Evolutionary conservation across 2,113 vertebrate genomes (phyloP).

Genomic region (Triplophysa tibetana): DNA sequence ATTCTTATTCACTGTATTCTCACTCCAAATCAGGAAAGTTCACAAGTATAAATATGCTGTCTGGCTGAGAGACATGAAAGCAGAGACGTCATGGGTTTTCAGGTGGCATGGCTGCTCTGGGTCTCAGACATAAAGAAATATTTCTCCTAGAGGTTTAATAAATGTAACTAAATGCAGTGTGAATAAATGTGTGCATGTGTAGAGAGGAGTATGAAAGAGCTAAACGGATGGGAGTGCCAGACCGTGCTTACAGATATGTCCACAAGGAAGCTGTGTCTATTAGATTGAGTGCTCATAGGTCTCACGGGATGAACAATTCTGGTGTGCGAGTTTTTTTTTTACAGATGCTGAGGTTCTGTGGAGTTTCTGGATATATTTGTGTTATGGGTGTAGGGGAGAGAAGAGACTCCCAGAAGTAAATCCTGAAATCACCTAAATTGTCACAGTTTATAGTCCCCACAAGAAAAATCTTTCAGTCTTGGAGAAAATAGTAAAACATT

Average conservation of each 20-base stretch:
- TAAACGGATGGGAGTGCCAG: neutral
- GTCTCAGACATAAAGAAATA: neutral
- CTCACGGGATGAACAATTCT: neutral
- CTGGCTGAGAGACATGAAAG: neutral
- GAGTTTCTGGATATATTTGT: neutral
- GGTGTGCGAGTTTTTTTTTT: neutral
- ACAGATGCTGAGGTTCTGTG: neutral
- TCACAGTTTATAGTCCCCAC: too few relatives aligned
- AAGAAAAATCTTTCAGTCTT: too few relatives aligned
- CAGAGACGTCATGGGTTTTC: neutral
- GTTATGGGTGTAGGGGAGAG: neutral
- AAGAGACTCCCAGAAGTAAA: neutral
- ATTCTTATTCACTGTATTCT: neutral
- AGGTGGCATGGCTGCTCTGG: neutral
- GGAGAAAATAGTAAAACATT: too few relatives aligned
- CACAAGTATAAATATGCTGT: constrained; percentile 3
- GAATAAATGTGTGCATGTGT: constrained; percentile 4
- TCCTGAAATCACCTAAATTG: neutral
- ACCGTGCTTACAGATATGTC: constrained; percentile 2
- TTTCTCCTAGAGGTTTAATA: neutral
- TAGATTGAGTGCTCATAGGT: neutral
- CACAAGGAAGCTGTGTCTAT: neutral
- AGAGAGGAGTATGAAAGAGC: neutral
- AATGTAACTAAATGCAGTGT: neutral
- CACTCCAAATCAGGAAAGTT: constrained; percentile 22